phyloP scores from a whole-genome alignment of 2,888 invertebrate genomes.

The Xylota segnis region DNA sequence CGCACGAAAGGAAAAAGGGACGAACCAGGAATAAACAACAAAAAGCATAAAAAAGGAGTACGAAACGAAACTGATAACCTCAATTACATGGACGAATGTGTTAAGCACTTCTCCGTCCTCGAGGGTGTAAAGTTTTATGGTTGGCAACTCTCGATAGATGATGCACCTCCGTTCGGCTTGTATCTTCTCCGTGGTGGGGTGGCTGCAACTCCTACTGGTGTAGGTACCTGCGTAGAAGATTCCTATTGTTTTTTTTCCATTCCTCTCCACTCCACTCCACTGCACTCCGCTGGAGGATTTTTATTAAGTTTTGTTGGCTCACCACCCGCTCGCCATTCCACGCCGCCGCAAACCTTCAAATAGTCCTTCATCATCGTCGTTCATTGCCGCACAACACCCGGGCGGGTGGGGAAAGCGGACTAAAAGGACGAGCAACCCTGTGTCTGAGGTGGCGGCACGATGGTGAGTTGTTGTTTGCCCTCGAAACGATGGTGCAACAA shows the following conservation, averaged over 20 bases:
- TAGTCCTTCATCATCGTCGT: constrained; percentile 63
- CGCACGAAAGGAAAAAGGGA: constrained; percentile 35
- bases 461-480: constrained; percentile 62
- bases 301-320: constrained; percentile 72
- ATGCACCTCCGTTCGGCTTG: constrained; percentile 39
- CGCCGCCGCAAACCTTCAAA: constrained; percentile 48
- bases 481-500: constrained; percentile 43
- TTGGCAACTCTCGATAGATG: constrained; percentile 69
- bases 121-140: constrained; percentile 74
- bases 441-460: constrained; percentile 35
- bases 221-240: constrained; percentile 42
- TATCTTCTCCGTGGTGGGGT: constrained; percentile 8
- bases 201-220: constrained; percentile 23
- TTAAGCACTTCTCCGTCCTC: constrained; percentile 71
- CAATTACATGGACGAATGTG: constrained; percentile 77
- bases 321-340: too few species aligned
- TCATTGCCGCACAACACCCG: constrained; percentile 29
- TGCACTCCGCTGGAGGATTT: constrained; percentile 39
- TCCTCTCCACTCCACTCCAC: constrained; percentile 21
- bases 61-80: constrained; percentile 75
- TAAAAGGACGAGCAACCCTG: constrained; percentile 30
- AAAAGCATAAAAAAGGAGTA: constrained; percentile 40
- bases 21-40: constrained; percentile 15
- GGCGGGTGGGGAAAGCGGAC: neutral
- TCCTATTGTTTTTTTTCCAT: constrained; percentile 38